Evolutionary conservation across 2,797 vertebrate species (phyloP).

Genomic region (Eidolon dupreanum): DNA sequence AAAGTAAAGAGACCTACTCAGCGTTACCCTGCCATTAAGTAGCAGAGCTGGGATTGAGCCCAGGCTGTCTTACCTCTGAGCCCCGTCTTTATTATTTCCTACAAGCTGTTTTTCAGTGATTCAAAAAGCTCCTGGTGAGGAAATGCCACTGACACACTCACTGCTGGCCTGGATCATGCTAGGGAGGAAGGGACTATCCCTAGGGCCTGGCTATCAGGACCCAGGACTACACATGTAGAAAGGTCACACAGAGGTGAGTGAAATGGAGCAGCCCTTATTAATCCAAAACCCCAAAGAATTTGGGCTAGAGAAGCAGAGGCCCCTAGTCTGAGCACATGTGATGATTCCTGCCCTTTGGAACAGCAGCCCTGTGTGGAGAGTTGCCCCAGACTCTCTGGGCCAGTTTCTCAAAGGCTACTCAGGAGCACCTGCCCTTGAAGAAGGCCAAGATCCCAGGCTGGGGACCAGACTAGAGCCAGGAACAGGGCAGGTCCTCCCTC

Average conservation of each 20-base stretch:
- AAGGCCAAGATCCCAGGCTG: not conserved
- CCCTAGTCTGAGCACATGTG: not conserved
- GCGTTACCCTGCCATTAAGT: not conserved
- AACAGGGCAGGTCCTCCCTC: not conserved
- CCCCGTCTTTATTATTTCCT: not conserved
- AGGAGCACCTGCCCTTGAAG: not conserved
- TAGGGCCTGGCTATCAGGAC: not conserved
- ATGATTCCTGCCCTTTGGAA: not conserved
- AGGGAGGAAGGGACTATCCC: not conserved
- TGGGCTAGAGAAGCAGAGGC: constrained; percentile 19
- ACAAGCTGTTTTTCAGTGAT: not conserved
- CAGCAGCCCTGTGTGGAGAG: not conserved
- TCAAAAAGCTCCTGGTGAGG: not conserved
- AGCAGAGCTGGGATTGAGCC: not conserved
- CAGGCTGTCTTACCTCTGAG: not conserved
- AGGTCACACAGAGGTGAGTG: constrained; percentile 35
- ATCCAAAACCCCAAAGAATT: constrained; percentile 38
- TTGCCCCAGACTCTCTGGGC: not conserved
- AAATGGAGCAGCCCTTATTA: constrained; percentile 38
- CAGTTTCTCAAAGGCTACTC: not conserved
- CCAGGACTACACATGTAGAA: not conserved
- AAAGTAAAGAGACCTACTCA: not conserved
- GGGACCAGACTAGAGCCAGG: not conserved
- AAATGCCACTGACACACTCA: not conserved
- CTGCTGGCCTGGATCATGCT: not conserved